These are phyloP conservation scores for Holcopasites calliopsidis DNA, from an alignment of 1,140 invertebrate genomes.

Conservation along the genomic window DNA sequence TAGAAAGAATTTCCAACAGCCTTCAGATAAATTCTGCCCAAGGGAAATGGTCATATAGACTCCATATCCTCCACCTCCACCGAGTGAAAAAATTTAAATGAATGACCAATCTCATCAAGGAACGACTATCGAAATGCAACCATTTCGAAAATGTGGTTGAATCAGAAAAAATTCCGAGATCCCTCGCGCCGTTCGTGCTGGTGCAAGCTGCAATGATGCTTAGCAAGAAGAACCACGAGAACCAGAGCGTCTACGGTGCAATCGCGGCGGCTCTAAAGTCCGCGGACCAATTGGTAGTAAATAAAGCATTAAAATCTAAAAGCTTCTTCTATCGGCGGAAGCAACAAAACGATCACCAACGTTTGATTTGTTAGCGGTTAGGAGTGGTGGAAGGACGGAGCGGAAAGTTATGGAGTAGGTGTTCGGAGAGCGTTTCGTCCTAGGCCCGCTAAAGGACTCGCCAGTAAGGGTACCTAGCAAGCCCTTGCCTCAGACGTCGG, in stretches of 20 bases:
- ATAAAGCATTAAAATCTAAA: conserved; percentile 59
- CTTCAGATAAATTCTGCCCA: too few species aligned
- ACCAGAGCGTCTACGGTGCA: not conserved
- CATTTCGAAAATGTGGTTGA: not conserved
- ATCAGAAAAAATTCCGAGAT: conserved; percentile 35
- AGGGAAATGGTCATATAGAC: too few species aligned
- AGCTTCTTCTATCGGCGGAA: conserved; percentile 66
- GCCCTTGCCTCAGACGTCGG: too few species aligned
- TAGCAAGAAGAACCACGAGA: not conserved
- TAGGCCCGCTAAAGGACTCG: too few species aligned
- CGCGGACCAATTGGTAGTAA: conserved; percentile 56
- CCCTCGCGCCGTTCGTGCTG: conserved; percentile 50
- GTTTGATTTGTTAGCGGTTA: too few species aligned
- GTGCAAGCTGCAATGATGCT: conserved; percentile 59
- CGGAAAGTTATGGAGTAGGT: too few species aligned
- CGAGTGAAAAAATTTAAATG: conserved; percentile 66
- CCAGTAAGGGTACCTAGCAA: too few species aligned
- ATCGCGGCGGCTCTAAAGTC: conserved; percentile 66
- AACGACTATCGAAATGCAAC: not conserved
- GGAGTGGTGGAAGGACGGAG: too few species aligned
- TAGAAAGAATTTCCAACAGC: too few species aligned
- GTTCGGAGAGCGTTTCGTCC: too few species aligned
- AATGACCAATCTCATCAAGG: conserved; percentile 34
- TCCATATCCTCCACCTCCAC: too few species aligned
- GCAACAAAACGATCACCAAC: conserved; percentile 47